Base-by-base conservation (phyloP, 2,113 vertebrate genomes). In the Grantiella picta region DNA sequence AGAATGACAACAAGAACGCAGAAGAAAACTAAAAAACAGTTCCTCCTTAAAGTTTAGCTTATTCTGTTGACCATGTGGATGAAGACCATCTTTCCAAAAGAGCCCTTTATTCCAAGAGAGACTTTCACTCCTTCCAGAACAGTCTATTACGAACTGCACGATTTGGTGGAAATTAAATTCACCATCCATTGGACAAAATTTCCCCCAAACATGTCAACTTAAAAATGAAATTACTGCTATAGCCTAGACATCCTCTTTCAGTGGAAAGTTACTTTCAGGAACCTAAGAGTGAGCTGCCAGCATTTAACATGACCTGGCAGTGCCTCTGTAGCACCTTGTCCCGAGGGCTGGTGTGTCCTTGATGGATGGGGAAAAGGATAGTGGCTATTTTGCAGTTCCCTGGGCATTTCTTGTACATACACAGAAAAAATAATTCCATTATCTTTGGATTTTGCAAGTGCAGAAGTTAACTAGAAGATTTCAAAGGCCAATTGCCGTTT, bases 401-500 rank as follows among this genome's bases (percentile, higher is more conserved):
- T 77, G n/a, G 53, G 50, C 40, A 77, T 57, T 90, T 73, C 75
- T 59, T 52, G 11, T 69, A 31, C 36, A 59, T 52, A 27, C 29
- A 38, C 25, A 12, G 40, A 75, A 69, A 56, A 70, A 84, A 38
- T 42, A 56, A 66, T 68, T 61, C 72, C 3, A 53, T 73, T 57
- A 50, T 23, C 24, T 91, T 68, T 69, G 45, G 24, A 92, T 85
- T 86, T 83, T 82, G 24, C 28, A 89, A 92, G 19, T 53, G 47
- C 19, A 89, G 28, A 49, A 56, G 61, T 47, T 65, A 89, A 61
- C 31, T 35, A 50, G 31, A 42, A 56, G 57, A 75, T 81, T 88
- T 93, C 36, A 53, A 66, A 93, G 89, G 22, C 52, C 79, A 78
- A n/a, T 59, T 75, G 66, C 45, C 53, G 42, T 56, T 92, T 88